A percentile compares a stretch with the other conserved stretches of the same genome.
Evolutionary conservation across 2,888 invertebrate genomes (phyloP).

Genomic region (Copidosoma aretas): DNA sequence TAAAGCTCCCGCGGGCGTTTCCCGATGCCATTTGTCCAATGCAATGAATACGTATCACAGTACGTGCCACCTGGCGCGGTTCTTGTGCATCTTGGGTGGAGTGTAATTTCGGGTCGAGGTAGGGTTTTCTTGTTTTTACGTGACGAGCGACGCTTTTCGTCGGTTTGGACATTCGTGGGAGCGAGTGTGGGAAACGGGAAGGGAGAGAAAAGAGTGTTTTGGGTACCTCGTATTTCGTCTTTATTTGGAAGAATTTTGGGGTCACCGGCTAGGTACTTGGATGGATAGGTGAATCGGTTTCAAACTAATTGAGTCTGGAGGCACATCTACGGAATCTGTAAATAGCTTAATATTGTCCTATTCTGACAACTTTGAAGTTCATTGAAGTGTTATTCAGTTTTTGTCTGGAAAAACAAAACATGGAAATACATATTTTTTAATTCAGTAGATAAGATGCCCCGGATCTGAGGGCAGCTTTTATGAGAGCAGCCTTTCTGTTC

Average conservation of each 20-base stretch:
- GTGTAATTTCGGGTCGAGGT: background rate
- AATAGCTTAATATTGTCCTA: too few species aligned
- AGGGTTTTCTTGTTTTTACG: constrained; percentile 31
- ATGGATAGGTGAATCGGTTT: background rate
- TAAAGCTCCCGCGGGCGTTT: constrained; percentile 50
- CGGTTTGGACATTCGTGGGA: constrained; percentile 26
- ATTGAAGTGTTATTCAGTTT: too few species aligned
- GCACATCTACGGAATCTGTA: too few species aligned
- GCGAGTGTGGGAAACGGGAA: background rate
- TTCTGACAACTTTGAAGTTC: too few species aligned
- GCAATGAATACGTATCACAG: background rate
- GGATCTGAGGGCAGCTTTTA: too few species aligned
- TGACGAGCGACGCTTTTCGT: constrained; percentile 47
- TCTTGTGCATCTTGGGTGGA: background rate
- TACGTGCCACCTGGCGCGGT: background rate
- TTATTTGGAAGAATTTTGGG: background rate
- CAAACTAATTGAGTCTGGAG: too few species aligned
- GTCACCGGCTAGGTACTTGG: background rate
- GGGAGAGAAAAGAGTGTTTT: background rate
- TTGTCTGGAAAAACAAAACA: too few species aligned
- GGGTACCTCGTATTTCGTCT: background rate
- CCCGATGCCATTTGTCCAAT: constrained; percentile 1
- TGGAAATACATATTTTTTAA: too few species aligned
- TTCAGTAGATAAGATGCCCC: too few species aligned
- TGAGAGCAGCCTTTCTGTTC: too few species aligned